Evolutionary conservation across 2,888 invertebrate species (phyloP), one percentile per base, ranked within the genome.

Genomic region (Dasypogon diadema): DNA sequence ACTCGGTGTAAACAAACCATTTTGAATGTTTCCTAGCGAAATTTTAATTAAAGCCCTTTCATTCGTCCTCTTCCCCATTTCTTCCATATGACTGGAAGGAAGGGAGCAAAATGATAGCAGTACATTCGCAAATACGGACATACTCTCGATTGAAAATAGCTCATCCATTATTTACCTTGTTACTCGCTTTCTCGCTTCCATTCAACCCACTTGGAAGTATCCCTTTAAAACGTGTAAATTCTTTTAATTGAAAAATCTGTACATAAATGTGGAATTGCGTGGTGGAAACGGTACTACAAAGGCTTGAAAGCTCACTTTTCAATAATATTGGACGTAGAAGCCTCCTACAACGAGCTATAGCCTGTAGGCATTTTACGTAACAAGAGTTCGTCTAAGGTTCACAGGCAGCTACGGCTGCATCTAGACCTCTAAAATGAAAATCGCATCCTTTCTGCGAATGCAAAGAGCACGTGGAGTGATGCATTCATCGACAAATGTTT

Each of bases 21-120:
- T 60, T 60, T 60, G 37, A 60, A 60, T 60, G 60, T 37, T 60
- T 60, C 42, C 60, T 60, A 18, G 60, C 60, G 22, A 60, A 60
- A 60, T 60, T 60, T 60, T 60, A 60, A 60, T 60, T 60, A 60
- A 60, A 60, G 60, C 60, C 18, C 60, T 60, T 60, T 60, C 60
- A 60, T 60, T 58, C 34, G 60, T 34, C 21, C 60, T 18, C 60
- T 14, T 60, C 37, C 18, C 6, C 21, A 60, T 21, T 60, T 18
- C 37, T 60, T 60, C 18, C 60, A 37, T 60, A 37, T 37, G 8
- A 18, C 16, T 21, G 37, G 60, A 18, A 60, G 60, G 42, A 37
- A 16, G 12, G 16, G 5, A 4, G 16, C 2, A 37, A 21, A 60
- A 60, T 60, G 37, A 60, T 60, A 30, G 60, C 14, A 60, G 37